Conservation (phyloP, 2,113 vertebrate species). For the Hemiprocne comata region DNA sequence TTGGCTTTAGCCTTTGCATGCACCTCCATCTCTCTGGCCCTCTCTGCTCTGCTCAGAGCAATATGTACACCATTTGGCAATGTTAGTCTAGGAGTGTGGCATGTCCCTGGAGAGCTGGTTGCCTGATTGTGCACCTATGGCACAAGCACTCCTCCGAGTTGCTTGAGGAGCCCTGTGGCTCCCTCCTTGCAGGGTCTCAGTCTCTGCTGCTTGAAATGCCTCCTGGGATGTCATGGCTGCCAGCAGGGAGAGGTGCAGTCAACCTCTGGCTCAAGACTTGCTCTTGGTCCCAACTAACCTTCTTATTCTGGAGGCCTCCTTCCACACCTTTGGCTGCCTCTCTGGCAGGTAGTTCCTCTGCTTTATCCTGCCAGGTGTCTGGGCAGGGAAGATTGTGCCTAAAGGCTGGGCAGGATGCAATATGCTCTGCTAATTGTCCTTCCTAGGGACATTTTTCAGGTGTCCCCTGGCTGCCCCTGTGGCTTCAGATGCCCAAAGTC, state of each 20-base stretch:
- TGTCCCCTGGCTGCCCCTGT: not conserved
- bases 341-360: not conserved
- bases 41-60: not conserved
- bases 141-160: not conserved
- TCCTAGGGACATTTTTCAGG: not conserved
- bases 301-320: not conserved
- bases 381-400: not conserved
- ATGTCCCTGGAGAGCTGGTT: not conserved
- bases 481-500: not conserved
- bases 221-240: not conserved
- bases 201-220: not conserved
- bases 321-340: not conserved
- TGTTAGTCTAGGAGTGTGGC: not conserved
- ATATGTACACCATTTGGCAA: not conserved
- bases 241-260: not conserved
- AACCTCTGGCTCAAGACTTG: not conserved
- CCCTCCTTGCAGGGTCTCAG: not conserved
- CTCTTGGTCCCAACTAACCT: not conserved
- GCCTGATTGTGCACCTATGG: not conserved
- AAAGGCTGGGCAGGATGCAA: not conserved
- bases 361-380: not conserved
- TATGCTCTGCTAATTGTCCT: not conserved
- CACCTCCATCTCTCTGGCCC: not conserved
- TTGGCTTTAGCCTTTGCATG: not conserved
- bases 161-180: not conserved